A percentile compares a stretch with the other conserved stretches of the same genome.
phyloP scores from a whole-genome alignment of 2,797 vertebrate genomes.

The Melanotaenia parkinsoni region DNA sequence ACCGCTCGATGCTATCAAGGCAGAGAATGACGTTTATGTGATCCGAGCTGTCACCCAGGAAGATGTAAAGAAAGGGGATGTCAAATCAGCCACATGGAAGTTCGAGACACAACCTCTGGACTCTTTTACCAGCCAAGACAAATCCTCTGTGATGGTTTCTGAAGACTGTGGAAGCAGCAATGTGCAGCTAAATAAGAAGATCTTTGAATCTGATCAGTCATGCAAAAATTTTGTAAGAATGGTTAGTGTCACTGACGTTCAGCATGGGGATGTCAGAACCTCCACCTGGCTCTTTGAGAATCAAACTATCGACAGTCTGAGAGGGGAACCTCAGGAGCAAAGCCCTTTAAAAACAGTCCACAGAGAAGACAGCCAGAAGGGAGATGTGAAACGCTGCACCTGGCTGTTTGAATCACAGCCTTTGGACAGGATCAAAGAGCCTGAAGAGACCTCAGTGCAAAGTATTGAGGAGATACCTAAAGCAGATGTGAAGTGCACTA shows the following conservation, averaged over 20 bases:
- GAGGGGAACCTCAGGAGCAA: conserved; percentile 83
- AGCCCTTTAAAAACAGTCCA: conserved; percentile 84
- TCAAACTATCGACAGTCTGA: conserved; percentile 87
- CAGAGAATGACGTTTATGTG: conserved; percentile 89
- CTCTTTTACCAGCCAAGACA: conserved; percentile 76
- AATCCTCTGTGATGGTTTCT: conserved; percentile 73
- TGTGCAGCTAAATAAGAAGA: conserved; percentile 85
- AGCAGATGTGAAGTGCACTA: conserved; percentile 89
- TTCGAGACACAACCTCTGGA: conserved; percentile 93
- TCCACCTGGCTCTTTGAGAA: conserved; percentile 96
- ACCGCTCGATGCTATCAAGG: conserved; percentile 87
- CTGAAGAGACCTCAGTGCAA: conserved; percentile 50
- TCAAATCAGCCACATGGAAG: conserved; percentile 90
- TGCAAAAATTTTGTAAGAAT: conserved; percentile 86
- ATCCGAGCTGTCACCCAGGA: conserved; percentile 93
- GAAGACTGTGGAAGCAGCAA: conserved; percentile 84
- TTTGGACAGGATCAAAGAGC: conserved; percentile 88
- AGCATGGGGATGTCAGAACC: conserved; percentile 88
- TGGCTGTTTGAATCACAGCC: conserved; percentile 94
- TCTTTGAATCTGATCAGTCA: conserved; percentile 86
- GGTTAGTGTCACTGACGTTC: conserved; percentile 91
- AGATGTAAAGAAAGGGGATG: conserved; percentile 88
- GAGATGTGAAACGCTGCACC: conserved; percentile 92
- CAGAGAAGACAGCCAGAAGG: conserved; percentile 89
- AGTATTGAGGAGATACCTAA: conserved; percentile 72